Base-by-base conservation (phyloP, 2,888 invertebrate species). In the Lochmaea capreae region DNA sequence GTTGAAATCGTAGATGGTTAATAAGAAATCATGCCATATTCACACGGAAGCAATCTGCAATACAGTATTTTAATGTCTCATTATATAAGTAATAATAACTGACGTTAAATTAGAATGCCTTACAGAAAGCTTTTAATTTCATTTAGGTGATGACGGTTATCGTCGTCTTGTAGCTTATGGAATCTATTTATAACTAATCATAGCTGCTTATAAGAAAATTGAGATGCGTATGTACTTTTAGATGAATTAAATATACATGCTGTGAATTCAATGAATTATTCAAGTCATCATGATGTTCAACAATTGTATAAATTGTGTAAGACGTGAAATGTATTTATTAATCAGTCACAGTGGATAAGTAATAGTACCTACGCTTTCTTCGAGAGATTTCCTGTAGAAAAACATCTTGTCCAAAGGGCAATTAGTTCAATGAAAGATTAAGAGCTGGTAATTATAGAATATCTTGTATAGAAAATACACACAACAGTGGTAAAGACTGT, bases 231-330 rank as follows among this genome's bases (percentile, higher is more conserved):
- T n/a, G 8, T 14, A 52, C 16, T 52, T n/a, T 52, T 52, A 52
- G n/a, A 52, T 52, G 16, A 5, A 52, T 52, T 52, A 0, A 52
- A 52, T 14, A n/a, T 16, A 14, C 46, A 46, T 52, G 14, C n/a
- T 52, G 52, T 52, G n/a, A 52, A 52, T 52, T 6, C 52, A 52
- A 52, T 52, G n/a, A 52, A 52, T 52, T n/a, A n/a, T n/a, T 52
- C 14, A n/a, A 52, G 52, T 52, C 52, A 52, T 12, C 52, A n/a
- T 52, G 14, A 52, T 52, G 52, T 8, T n/a, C 52, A 52, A 52
- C 52, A 52, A 52, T n/a, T 8, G 52, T 52, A 52, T 52, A 52
- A 14, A 52, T 16, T 52, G 52, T 52, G n/a, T 52, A 52, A 52
- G 52, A 52, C 52, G 14, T 52, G 8, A 52, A n/a, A 6, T 14